Evolutionary conservation across 2,797 vertebrate genomes (phyloP).

Genomic region (Distichodus sexfasciatus): DNA sequence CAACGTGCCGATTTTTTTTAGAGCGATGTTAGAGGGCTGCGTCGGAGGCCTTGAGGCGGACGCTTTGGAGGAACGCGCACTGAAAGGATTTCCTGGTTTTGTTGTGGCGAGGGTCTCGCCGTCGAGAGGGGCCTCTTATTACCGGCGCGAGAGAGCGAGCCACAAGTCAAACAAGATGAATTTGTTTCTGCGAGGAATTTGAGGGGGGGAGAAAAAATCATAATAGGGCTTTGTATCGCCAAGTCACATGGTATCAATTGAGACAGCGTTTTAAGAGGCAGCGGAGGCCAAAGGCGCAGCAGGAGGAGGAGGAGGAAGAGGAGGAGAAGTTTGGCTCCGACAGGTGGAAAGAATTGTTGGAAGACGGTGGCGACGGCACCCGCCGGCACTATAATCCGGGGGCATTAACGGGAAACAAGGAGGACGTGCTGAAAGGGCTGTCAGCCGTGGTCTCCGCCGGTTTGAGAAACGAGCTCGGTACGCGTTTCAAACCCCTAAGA

Average conservation of each 20-base stretch:
- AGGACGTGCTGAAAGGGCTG: constrained; percentile 67
- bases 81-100: constrained; percentile 50
- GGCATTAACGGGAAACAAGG: constrained; percentile 75
- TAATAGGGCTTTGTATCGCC: constrained; percentile 65
- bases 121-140: constrained; percentile 43
- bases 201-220: constrained; percentile 50
- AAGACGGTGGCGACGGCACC: constrained; percentile 66
- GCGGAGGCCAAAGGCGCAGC: constrained; percentile 63
- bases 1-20: no score
- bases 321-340: constrained; percentile 64
- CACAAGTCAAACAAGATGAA: constrained; percentile 61
- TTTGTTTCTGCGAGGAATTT: constrained; percentile 60
- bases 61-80: constrained; percentile 14
- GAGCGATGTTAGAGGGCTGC: no score
- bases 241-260: constrained; percentile 69
- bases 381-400: constrained; percentile 79
- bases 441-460: constrained; percentile 63
- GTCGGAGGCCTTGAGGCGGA: constrained; percentile 21
- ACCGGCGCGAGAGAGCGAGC: constrained; percentile 41
- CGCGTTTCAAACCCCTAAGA: constrained; percentile 11
- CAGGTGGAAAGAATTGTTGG: constrained; percentile 74
- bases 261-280: constrained; percentile 64
- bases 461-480: constrained; percentile 73
- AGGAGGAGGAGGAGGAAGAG: no score
- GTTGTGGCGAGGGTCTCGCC: constrained; percentile 47